Conservation (phyloP, 92 coral and sea anemone species). For the Palythoa grandis region DNA sequence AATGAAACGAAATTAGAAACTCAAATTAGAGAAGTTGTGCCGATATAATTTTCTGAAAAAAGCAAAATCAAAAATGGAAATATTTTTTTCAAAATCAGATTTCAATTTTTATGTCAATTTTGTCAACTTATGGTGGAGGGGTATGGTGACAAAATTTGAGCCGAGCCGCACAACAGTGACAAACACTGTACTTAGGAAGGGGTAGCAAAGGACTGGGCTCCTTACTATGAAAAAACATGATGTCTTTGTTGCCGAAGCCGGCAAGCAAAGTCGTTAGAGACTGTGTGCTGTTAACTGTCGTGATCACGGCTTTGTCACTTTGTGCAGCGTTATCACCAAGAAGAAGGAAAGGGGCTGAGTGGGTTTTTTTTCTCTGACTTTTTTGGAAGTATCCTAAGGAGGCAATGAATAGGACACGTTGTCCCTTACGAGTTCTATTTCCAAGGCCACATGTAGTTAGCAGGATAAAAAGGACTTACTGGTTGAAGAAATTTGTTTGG, state of each 20-base stretch:
- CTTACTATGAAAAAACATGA: not conserved
- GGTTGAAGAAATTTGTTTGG: slow-evolving; percentile 7
- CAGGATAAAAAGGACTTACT: not conserved
- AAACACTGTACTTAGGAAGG: not conserved
- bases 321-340: not conserved
- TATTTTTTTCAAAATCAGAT: too few species aligned
- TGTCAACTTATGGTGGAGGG: too few species aligned
- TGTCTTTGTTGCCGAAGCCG: not conserved
- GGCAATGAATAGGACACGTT: too few species aligned
- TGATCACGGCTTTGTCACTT: not conserved
- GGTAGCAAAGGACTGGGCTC: not conserved
- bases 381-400: too few species aligned
- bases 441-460: not conserved
- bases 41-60: too few species aligned
- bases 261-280: slow-evolving; percentile 7
- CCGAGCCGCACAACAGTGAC: not conserved
- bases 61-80: too few species aligned
- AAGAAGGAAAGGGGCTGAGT: not conserved
- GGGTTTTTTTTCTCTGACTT: too few species aligned
- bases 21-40: too few species aligned
- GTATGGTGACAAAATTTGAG: not conserved
- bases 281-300: not conserved
- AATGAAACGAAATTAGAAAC: too few species aligned
- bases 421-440: too few species aligned
- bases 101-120: too few species aligned